Evolutionary conservation across 2,888 invertebrate genomes (phyloP), one percentile per base, ranked within the genome.

Genomic region (Hirudinaria manillensis): DNA sequence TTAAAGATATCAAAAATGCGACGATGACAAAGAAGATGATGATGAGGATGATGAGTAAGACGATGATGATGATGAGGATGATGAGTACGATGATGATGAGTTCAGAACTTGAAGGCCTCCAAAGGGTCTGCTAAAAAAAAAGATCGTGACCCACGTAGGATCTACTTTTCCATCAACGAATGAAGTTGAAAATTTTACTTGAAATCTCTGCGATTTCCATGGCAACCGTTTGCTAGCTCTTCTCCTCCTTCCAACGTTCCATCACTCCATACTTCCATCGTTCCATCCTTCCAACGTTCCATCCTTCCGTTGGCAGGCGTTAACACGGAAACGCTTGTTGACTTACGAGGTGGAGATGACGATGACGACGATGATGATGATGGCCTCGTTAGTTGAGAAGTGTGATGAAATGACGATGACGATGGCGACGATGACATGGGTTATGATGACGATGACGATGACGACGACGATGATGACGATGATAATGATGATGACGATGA

Each of bases 371-470:
- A 29, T 70, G 70, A 70, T 32, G 32, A 70, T 70, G 70, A 70
- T 10, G 45, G 16, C 19, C 16, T 19, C 19, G 10, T 3, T 6
- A 3, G 38, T 6, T 38, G 38, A 38, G 4, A 10, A 38, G 3
- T 3, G 10, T 10, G 38, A 38, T 38, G 38, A 38, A 38, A 38
- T 38, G 38, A 38, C 38, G 38, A 38, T 38, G 38, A 38, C 38
- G 96, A 93, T 82, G 91, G 94, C 87, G 93, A 94, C 27, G 96
- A 95, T 0, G 88, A 95, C 78, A 96, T 96, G 3, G 61, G 13
- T 6, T 3, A 61, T 61, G 27, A 61, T 61, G 61, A 61, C 6
- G 61, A 27, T 61, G 61, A n/a, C 6, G 61, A 61, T 13, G 27
- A 61, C 13, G 27, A 61, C 61, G 87, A 96, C 96, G 95, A 96